A percentile compares a stretch with the other conserved stretches of the same genome.
Conservation (phyloP, 2,797 vertebrate genomes). For the Siniperca scherzeri region DNA sequence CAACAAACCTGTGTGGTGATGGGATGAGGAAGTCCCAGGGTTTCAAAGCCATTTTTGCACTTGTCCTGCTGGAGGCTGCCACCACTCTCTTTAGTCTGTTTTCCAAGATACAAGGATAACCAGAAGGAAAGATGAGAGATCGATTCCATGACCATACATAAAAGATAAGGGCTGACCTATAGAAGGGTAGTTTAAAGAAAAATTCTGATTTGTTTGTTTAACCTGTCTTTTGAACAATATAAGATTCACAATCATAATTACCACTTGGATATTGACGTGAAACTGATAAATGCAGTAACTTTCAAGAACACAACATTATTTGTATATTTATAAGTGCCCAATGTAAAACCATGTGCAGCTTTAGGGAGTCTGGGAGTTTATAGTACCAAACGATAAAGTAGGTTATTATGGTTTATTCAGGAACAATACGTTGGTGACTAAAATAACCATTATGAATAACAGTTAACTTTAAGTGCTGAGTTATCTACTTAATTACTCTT, state of each 20-base stretch:
- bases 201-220: background rate
- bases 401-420: background rate
- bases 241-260: background rate
- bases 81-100: slow-evolving; percentile 65
- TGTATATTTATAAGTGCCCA: background rate
- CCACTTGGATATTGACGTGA: background rate
- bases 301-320: background rate
- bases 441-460: background rate
- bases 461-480: background rate
- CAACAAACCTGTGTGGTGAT: slow-evolving; percentile 59
- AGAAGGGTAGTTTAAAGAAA: background rate
- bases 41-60: slow-evolving; percentile 69
- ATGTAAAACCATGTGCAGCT: background rate
- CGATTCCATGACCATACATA: slow-evolving; percentile 39
- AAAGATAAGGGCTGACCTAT: slow-evolving; percentile 23
- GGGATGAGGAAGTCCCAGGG: slow-evolving; percentile 35
- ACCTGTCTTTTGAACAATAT: background rate
- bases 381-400: background rate
- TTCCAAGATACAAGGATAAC: slow-evolving; percentile 41
- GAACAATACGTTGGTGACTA: background rate
- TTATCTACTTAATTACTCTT: slow-evolving; percentile 4
- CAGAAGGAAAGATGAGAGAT: slow-evolving; percentile 43
- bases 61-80: slow-evolving; percentile 64
- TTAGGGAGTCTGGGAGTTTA: background rate
- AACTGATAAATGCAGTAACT: slow-evolving; percentile 7